Conservation (phyloP, 1,140 invertebrate species). For the Drosophila kanapiae region DNA sequence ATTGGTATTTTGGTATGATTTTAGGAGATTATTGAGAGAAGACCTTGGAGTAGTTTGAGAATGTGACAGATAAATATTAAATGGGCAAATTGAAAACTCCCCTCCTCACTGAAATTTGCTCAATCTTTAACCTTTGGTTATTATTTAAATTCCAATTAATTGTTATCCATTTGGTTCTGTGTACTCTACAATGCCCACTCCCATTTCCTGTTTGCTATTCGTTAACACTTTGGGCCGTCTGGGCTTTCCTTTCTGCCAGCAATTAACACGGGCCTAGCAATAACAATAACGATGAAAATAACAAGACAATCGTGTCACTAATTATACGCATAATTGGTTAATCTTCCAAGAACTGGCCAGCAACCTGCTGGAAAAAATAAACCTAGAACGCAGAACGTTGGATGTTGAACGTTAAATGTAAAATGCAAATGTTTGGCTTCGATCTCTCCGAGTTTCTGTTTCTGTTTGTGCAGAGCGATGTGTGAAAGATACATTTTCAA, state of each 20-base stretch:
- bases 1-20: not conserved
- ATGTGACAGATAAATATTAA: no score
- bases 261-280: conserved; percentile 78
- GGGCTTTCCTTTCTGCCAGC: conserved; percentile 69
- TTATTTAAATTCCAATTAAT: not conserved
- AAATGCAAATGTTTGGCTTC: conserved; percentile 60
- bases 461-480: conserved; percentile 35
- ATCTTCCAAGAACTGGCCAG: conserved; percentile 74
- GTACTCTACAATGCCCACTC: conserved; percentile 17
- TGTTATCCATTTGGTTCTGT: not conserved
- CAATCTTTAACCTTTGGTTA: not conserved
- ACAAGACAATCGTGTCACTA: conserved; percentile 83
- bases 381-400: conserved; percentile 2
- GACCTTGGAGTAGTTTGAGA: no score
- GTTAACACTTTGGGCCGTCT: conserved; percentile 61
- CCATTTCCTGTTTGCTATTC: conserved; percentile 65
- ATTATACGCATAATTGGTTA: conserved; percentile 84
- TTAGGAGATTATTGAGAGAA: not conserved
- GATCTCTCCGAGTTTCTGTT: conserved; percentile 41
- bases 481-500: conserved; percentile 55
- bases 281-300: conserved; percentile 58
- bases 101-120: no score
- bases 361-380: conserved; percentile 19
- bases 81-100: no score
- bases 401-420: conserved; percentile 44